phyloP scores from a whole-genome alignment of 1,140 invertebrate genomes.

The Drosophila subobscura region DNA sequence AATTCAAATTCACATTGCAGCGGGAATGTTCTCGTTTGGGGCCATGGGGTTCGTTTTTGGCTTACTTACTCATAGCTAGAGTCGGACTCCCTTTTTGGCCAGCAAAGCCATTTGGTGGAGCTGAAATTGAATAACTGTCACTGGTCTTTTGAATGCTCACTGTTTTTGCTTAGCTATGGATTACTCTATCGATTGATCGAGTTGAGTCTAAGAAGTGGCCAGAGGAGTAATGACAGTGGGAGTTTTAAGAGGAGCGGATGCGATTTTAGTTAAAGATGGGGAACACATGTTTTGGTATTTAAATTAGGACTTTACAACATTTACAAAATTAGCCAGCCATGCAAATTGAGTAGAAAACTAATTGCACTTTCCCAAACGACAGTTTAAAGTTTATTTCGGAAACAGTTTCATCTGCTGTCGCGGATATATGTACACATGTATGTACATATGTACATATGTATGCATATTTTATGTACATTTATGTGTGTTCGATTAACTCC shows the following conservation, averaged over 20 bases:
- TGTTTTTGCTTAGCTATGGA: conserved; percentile 13
- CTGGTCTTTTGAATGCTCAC: conserved; percentile 1
- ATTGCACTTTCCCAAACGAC: too few species aligned
- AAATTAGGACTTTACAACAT: background rate
- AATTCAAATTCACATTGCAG: conserved; percentile 55
- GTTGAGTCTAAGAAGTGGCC: background rate
- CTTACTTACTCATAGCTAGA: conserved; percentile 22
- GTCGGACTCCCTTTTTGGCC: conserved; percentile 10
- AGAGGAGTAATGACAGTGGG: too few species aligned
- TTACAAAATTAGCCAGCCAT: too few species aligned
- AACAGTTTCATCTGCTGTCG: background rate
- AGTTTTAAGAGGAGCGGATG: background rate
- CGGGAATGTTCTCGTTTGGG: conserved; percentile 10
- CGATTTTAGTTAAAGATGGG: background rate
- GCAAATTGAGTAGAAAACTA: too few species aligned
- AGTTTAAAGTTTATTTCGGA: conserved; percentile 2
- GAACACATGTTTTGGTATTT: background rate
- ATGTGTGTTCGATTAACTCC: conserved; percentile 15
- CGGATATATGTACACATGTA: background rate
- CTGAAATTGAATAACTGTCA: conserved; percentile 27
- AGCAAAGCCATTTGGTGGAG: conserved; percentile 36
- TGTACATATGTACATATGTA: background rate
- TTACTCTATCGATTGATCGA: conserved; percentile 23
- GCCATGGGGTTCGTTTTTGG: conserved; percentile 19
- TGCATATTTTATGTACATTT: background rate